Evolutionary conservation across 2,113 vertebrate genomes (phyloP), one percentile per base, ranked within the genome.

Genomic region (Ascaphus truei): DNA sequence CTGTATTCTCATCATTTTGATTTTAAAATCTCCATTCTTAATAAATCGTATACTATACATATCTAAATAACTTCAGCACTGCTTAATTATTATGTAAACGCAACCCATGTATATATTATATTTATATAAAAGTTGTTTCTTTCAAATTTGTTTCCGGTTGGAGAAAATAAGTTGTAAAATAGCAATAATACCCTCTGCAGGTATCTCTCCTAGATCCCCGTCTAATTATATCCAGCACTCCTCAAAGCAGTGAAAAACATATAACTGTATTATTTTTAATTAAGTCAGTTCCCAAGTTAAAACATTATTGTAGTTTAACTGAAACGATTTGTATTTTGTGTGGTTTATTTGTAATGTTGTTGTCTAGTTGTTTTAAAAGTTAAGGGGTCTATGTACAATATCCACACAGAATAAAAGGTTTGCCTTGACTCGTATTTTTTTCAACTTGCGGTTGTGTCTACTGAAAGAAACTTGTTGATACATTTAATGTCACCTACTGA

Each of bases 161-260:
- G 29, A 15, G 29, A 52, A 27, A 15, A 27, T 25, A 27, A 29
- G 29, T 27, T 27, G 50, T 13, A 13, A 25, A 27, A 52, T 45
- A 61, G 37, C 27, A 62, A 48, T 62, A 62, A 62, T 43, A 47
- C 11, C 41, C 59, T 62, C 59, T 62, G 59, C 59, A 62, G 59
- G 39, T 47, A 48, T 43, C 39, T 5, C 39, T 43, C 39, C 13
- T 43, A 43, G 39, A 43, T 62, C 39, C 41, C 13, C 47, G 16
- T 47, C 59, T 62, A 62, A 62, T 62, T 62, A 62, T 25, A 62
- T 26, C 30, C 25, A 30, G 5, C 59, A 62, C 30, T 47, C 43
- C n/a, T 31, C 39, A 23, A 29, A 33, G 26, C 27, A 30, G 59
- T 23, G 39, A 62, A 62, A 43, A 43, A 15, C 39, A 45, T 45